Evolutionary conservation across 1,140 invertebrate genomes (phyloP).

Genomic region (Drosophila orena): DNA sequence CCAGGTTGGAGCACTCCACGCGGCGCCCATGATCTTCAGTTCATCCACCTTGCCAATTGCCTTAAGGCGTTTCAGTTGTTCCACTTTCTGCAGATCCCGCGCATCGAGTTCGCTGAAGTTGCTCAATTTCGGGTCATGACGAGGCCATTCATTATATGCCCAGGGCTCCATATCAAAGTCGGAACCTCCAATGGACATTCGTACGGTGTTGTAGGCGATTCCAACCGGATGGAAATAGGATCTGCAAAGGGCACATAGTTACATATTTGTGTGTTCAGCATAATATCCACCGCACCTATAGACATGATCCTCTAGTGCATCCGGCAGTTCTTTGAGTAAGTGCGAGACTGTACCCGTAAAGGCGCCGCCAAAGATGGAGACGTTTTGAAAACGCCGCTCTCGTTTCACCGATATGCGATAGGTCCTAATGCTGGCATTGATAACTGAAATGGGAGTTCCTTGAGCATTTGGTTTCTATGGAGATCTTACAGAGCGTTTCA

Average conservation of each 20-base stretch:
- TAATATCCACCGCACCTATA: slow-evolving; percentile 85
- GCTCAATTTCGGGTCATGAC: slow-evolving; percentile 87
- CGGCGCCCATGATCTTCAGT: slow-evolving; percentile 87
- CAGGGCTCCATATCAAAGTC: slow-evolving; percentile 90
- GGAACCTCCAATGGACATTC: slow-evolving; percentile 93
- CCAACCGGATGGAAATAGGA: slow-evolving; percentile 87
- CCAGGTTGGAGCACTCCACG: slow-evolving; percentile 96
- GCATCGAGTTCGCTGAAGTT: slow-evolving; percentile 87
- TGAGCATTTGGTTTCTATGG: background rate
- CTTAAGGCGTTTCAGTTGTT: slow-evolving; percentile 73
- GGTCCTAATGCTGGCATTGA: slow-evolving; percentile 43
- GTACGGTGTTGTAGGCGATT: slow-evolving; percentile 90
- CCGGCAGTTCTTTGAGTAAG: slow-evolving; percentile 89
- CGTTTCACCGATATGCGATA: slow-evolving; percentile 64
- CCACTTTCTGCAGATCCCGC: slow-evolving; percentile 66
- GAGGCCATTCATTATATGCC: slow-evolving; percentile 86
- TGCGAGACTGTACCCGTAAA: slow-evolving; percentile 94
- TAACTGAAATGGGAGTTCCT: slow-evolving; percentile 24
- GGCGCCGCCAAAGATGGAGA: slow-evolving; percentile 93
- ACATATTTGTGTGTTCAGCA: background rate
- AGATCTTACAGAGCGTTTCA: background rate
- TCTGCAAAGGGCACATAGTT: slow-evolving; percentile 63
- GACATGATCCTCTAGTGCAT: slow-evolving; percentile 87
- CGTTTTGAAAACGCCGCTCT: slow-evolving; percentile 86
- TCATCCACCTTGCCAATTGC: slow-evolving; percentile 40